These are phyloP conservation scores for Mus pahari DNA, from an alignment of 2,113 vertebrate species.

Conservation along the genomic window DNA sequence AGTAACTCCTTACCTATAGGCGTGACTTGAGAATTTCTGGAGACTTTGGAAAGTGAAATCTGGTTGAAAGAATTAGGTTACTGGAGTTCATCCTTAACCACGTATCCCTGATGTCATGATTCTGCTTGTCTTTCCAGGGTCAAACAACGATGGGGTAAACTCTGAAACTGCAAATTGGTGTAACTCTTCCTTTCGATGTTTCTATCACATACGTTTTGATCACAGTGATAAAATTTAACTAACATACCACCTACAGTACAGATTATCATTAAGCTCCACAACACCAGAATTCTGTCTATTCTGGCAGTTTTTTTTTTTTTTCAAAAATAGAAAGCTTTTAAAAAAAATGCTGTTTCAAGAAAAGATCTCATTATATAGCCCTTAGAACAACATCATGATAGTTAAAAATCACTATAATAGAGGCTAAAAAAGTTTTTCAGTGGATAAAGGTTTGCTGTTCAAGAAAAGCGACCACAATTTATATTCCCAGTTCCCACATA, in stretches of 20 bases:
- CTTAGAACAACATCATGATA: too few species aligned
- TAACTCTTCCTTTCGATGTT: too few species aligned
- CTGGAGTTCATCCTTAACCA: neutral
- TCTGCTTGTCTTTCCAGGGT: neutral
- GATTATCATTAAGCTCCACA: neutral
- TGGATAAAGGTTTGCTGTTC: neutral
- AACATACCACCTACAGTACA: neutral
- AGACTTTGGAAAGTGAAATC: neutral
- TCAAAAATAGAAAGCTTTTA: neutral
- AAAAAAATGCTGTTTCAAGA: neutral
- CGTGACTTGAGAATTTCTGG: neutral
- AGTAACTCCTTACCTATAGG: neutral
- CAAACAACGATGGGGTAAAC: neutral
- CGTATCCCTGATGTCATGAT: neutral
- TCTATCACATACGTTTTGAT: neutral
- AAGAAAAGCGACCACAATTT: neutral
- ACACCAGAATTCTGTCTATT: neutral
- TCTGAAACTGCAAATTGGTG: neutral
- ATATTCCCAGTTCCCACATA: neutral
- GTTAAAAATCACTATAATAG: neutral
- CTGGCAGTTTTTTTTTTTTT: neutral
- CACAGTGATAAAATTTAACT: neutral
- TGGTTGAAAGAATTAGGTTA: neutral
- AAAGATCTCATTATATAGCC: too few species aligned
- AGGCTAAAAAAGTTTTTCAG: neutral